A percentile compares a stretch with the other conserved stretches of the same genome.
These are phyloP conservation scores for Clistopyga incitator DNA, from an alignment of 2,888 invertebrate genomes.

Conservation along the genomic window DNA sequence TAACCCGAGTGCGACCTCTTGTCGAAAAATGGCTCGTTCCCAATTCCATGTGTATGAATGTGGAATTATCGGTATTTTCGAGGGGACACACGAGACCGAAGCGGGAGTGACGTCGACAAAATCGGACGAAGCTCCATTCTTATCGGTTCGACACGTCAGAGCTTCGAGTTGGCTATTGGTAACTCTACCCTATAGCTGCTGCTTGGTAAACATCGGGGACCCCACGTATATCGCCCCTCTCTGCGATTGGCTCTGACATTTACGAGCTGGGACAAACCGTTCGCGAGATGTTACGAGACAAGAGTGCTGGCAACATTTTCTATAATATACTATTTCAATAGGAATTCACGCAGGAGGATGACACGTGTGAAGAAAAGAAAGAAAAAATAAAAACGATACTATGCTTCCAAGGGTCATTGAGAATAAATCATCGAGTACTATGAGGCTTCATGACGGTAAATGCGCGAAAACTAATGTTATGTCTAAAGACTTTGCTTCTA, in stretches of 20 bases:
- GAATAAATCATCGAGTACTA: too few species aligned
- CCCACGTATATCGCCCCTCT: constrained; percentile 1
- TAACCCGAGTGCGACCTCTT: constrained; percentile 50
- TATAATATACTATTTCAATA: constrained; percentile 50
- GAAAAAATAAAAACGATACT: too few species aligned
- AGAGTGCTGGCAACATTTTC: constrained; percentile 55
- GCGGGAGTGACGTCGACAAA: constrained; percentile 62
- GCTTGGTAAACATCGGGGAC: constrained; percentile 44
- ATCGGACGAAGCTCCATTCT: constrained; percentile 61
- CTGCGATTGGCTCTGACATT: constrained; percentile 62
- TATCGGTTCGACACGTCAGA: constrained; percentile 63
- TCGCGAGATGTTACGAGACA: constrained; percentile 40
- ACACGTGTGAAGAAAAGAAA: too few species aligned
- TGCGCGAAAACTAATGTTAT: too few species aligned
- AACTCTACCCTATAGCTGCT: constrained; percentile 3
- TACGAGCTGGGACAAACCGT: constrained; percentile 55
- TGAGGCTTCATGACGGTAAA: too few species aligned
- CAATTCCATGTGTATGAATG: constrained; percentile 67
- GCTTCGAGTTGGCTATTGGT: constrained; percentile 41
- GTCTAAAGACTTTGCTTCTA: too few species aligned
- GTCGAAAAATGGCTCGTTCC: constrained; percentile 67
- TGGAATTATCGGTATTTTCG: constrained; percentile 65
- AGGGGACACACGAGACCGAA: constrained; percentile 34
- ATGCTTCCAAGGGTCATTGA: too few species aligned
- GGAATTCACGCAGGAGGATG: too few species aligned